These are phyloP conservation scores for Netelia melanura DNA, from an alignment of 2,888 invertebrate species.

Conservation along the genomic window DNA sequence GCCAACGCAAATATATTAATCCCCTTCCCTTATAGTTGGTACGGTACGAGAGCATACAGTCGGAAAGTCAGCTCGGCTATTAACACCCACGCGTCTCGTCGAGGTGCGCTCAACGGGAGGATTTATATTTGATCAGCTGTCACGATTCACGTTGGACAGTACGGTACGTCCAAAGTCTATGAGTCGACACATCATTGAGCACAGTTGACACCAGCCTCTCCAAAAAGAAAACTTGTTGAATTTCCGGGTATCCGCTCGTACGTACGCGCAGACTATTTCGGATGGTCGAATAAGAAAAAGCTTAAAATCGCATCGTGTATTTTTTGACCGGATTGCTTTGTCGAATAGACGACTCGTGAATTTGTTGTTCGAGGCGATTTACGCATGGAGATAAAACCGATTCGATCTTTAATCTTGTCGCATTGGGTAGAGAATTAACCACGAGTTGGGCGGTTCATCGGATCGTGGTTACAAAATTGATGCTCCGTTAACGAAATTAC, in stretches of 20 bases:
- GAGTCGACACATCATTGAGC: slow-evolving; percentile 15
- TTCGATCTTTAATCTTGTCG: background rate
- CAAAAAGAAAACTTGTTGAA: too few species aligned
- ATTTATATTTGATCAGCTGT: slow-evolving; percentile 82
- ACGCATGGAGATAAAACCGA: background rate
- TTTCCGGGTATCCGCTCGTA: too few species aligned
- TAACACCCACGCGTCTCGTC: slow-evolving; percentile 65
- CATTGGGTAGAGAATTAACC: slow-evolving; percentile 36
- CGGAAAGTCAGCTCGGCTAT: slow-evolving; percentile 25
- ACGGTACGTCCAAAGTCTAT: background rate
- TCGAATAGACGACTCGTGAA: background rate
- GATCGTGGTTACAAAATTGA: slow-evolving; percentile 59
- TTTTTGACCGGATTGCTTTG: too few species aligned
- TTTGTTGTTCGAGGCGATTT: background rate
- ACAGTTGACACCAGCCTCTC: too few species aligned
- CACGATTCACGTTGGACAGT: slow-evolving; percentile 61
- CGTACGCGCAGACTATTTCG: too few species aligned
- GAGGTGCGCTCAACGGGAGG: slow-evolving; percentile 71
- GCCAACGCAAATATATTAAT: slow-evolving; percentile 81
- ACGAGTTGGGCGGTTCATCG: slow-evolving; percentile 40
- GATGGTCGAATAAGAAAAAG: too few species aligned
- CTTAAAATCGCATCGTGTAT: too few species aligned
- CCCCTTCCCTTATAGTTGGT: slow-evolving; percentile 37
- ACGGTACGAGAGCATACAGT: slow-evolving; percentile 15
- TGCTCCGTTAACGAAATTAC: slow-evolving; percentile 64